A percentile compares a stretch with the other conserved stretches of the same genome.
Conservation (phyloP, 1,140 invertebrate genomes). For the Trichonephila clavipes region DNA sequence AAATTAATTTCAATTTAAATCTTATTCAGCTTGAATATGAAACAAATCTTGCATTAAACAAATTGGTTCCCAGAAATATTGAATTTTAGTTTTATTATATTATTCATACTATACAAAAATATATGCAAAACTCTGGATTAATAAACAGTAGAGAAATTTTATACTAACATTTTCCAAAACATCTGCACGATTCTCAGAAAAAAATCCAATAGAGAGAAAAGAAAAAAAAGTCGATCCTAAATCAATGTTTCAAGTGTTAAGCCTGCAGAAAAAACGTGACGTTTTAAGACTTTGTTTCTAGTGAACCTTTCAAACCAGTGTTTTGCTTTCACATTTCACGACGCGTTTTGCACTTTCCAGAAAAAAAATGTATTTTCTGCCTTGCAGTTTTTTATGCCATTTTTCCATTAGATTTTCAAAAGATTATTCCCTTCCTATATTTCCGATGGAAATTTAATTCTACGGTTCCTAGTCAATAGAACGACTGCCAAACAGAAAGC, state of each 20-base stretch:
- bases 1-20: background rate
- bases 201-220: background rate
- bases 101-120: background rate
- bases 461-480: background rate
- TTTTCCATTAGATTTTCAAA: slow-evolving; percentile 36
- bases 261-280: background rate
- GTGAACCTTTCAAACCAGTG: background rate
- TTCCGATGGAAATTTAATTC: slow-evolving; percentile 54
- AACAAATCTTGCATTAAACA: background rate
- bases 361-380: background rate
- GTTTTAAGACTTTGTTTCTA: slow-evolving; percentile 8
- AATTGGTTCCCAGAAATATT: background rate
- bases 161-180: background rate
- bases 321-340: slow-evolving; percentile 29
- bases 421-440: slow-evolving; percentile 25
- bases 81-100: background rate
- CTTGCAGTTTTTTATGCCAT: background rate
- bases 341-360: background rate
- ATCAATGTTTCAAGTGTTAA: slow-evolving; percentile 34
- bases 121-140: background rate
- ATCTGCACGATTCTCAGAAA: background rate
- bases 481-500: background rate
- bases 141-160: background rate
- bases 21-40: background rate
- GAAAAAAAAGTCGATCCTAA: slow-evolving; percentile 1